Evolutionary conservation across 2,888 invertebrate species (phyloP).

Genomic region (Xestobium rufovillosum): DNA sequence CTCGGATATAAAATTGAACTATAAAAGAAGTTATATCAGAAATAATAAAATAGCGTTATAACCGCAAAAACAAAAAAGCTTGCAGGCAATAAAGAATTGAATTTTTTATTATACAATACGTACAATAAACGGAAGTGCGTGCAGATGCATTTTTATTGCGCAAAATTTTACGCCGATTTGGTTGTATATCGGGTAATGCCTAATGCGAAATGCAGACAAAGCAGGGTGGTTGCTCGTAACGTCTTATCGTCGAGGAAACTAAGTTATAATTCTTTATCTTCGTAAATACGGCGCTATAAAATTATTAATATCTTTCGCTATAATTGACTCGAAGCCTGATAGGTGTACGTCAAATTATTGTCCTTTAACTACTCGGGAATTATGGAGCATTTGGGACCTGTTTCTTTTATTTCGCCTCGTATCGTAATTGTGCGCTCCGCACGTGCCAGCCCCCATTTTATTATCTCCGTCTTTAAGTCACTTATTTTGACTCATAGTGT

Average conservation of each 20-base stretch:
- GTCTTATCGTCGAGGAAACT: slow-evolving; percentile 25
- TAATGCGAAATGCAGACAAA: slow-evolving; percentile 17
- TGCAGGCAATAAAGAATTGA: slow-evolving; percentile 32
- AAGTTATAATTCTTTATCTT: slow-evolving; percentile 41
- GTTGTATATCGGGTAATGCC: slow-evolving; percentile 26
- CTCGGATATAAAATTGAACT: not conserved
- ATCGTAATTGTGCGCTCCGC: too few species aligned
- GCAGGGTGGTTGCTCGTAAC: slow-evolving; percentile 20
- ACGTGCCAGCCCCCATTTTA: too few species aligned
- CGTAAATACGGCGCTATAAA: slow-evolving; percentile 38
- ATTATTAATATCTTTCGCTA: slow-evolving; percentile 42
- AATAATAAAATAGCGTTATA: slow-evolving; percentile 34
- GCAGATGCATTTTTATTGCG: slow-evolving; percentile 22
- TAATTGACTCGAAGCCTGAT: slow-evolving; percentile 39
- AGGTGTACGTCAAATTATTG: slow-evolving; percentile 39
- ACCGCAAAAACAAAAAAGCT: slow-evolving; percentile 31
- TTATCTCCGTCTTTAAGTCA: too few species aligned
- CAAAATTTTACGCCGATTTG: slow-evolving; percentile 34
- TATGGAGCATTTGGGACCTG: slow-evolving; percentile 18
- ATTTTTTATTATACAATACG: slow-evolving; percentile 32
- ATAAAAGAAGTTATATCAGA: slow-evolving; percentile 23
- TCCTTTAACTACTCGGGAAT: slow-evolving; percentile 33
- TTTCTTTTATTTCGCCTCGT: slow-evolving; percentile 15
- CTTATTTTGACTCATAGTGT: too few species aligned
- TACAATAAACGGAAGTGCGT: too few species aligned